Evolutionary conservation across 2,113 vertebrate genomes (phyloP), one percentile per base, ranked within the genome.

Genomic region (Coreoperca whiteheadi): DNA sequence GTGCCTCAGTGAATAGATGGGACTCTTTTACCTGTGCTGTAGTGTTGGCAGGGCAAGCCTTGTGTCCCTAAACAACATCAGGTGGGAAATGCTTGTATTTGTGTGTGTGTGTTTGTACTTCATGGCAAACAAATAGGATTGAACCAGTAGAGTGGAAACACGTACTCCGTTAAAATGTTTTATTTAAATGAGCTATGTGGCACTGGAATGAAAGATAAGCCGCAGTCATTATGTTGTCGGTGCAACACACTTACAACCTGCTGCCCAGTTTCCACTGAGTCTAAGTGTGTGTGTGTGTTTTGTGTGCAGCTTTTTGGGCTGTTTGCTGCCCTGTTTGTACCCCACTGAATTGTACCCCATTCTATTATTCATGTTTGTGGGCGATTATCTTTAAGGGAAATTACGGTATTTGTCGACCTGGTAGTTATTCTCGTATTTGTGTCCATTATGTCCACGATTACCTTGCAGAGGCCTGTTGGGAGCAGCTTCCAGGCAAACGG

Each of bases 101-200:
- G 5, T 41, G 37, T 64, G 10, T 59, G 61, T 7, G 60, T 65
- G 21, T n/a, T 34, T 51, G 79, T 61, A 67, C 10, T 61, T 60
- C 39, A 65, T 48, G 37, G 53, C 59, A 71, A 80, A 82, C 81
- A 85, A 77, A 78, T 64, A 73, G 84, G 75, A 82, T 71, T 80
- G 76, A 79, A 75, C 15, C 61, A 66, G 46, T 32, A 0, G 41
- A 34, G 74, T 2, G 34, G 61, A 30, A 63, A 50, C 68, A 60
- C 15, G 6, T 18, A 11, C 34, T 16, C 11, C 28, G 67, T 83
- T 79, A 61, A 73, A 80, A 79, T 77, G 77, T 51, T 67, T 70
- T 85, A 83, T 85, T 86, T 72, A 79, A 91, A 89, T 63, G 66
- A 83, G 77, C 85, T 81, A 1, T 75, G 79, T 85, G 76, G 57